Base-by-base conservation (phyloP, 2,888 invertebrate genomes). In the Ornithoptera priamus region DNA sequence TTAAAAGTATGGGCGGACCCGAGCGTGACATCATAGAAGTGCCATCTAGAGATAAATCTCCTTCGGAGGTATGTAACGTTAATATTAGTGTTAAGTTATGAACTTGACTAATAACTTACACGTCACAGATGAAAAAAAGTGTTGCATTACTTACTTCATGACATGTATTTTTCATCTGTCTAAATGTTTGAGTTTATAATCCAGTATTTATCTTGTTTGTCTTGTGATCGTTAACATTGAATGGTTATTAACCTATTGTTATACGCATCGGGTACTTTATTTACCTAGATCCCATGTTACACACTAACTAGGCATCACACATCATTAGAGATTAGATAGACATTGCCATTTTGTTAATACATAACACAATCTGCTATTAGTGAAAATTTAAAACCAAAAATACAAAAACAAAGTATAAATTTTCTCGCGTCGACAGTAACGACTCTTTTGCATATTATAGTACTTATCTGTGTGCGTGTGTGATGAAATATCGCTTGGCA, bases 1-100 rank as follows among this genome's bases (percentile, higher is more conserved):
- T 98, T 79, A 96, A 97, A 88, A 97, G 95, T 83, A 97, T 97
- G 96, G 96, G 94, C 74, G 96, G 96, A 80, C 90, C 92, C 63
- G 95, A 96, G 85, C 95, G 94, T 77, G 95, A 95, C 66, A 91
- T 94, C 71, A 83, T 90, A 74, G 89, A 90, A 76, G 81, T 84
- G 68, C 85, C 89, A 66, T 78, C 84, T 62, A 84, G 90, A 73
- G 89, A 90, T 67, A 86, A 84, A 72, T 88, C 91, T 77, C 85
- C 90, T 74, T 87, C 89, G 69, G 93, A 93, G 93, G 93, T 93
- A 91, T 85, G 76, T 79, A 71, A 73, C 59, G n/a, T 12, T n/a
- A 17, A 53, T 30, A 20, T 62, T 64, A 5, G 18, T 20, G 67
- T 36, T 58, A 36, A 66, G 59, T 20, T 50, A 70, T 69, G 66